Base-by-base conservation (phyloP, 2,113 vertebrate species). In the Psettodes erumei region DNA sequence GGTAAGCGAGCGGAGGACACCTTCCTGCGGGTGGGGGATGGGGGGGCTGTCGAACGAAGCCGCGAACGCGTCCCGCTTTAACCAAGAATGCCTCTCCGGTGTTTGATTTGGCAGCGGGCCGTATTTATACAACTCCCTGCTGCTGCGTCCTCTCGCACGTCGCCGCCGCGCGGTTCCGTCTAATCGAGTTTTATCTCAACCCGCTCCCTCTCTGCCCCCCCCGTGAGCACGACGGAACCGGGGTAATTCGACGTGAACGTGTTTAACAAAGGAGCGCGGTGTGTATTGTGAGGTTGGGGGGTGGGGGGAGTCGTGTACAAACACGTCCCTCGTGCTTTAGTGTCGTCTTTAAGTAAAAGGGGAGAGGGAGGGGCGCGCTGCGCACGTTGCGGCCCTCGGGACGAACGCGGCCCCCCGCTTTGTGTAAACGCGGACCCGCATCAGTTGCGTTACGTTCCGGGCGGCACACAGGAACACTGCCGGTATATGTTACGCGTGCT, bases 1-100 rank as follows among this genome's bases (percentile, higher is more conserved):
- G 97, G 98, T 99, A 90, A 96, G 96, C 28, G 7, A 8, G 7
- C 11, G 2, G 37, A 53, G 33, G 59, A 54, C 56, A 38, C 35
- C 30, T 53, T 25, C 45, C n/a, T n/a, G n/a, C n/a, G n/a, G n/a
- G n/a, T n/a, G n/a, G n/a, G n/a, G n/a, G n/a, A n/a, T 71, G 59
- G 28, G 68, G 55, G 38, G n/a, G 2, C 54, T 48, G 25, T 55
- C 58, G 19, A 45, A 8, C n/a, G 10, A 27, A 58, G 58, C 43
- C 3, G 1, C n/a, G 23, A 76, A 56, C 1, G 18, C 27, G 10
- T 51, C 25, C 2, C 28, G 48, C 35, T 37, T 15, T 21, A 62
- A 68, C 15, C 62, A 33, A n/a, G n/a, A 27, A 61, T 45, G 19
- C 7, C 33, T 67, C n/a, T 54, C 0, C 23, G 25, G 35, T 71